Evolutionary conservation across 2,113 vertebrate genomes (phyloP), one percentile per base, ranked within the genome.

Genomic region (Tetraodon nigroviridis): DNA sequence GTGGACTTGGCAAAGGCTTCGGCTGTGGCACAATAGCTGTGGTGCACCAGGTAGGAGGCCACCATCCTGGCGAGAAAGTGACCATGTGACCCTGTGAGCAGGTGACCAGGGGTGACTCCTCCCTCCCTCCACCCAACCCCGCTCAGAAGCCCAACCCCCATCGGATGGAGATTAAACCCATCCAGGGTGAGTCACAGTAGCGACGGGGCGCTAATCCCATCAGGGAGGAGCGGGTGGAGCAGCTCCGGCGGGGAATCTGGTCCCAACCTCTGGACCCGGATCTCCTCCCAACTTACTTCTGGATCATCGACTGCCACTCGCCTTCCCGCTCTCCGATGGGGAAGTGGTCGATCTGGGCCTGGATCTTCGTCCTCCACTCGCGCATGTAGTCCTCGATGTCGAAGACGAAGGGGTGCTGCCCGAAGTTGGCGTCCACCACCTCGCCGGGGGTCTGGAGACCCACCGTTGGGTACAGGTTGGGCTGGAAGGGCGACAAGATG

Each of bases 311-410:
- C 86, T 99, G 96, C 96, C 96, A 99, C 71, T 98, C 96, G 78
- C 95, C 96, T 91, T 98, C 95, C 2, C 94, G 91, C 75, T 97
- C 95, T 67, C 94, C 95, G 40, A 93, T 89, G 0, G 96, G 95
- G 85, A 94, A 99, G 75, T 94, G 91, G 82, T 97, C 95, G 64
- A 99, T 94, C 87, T 98, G 95, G 2, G 93, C 92, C 87, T 98
- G 94, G 75, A 95, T 99, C 88, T 98, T 98, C 53, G 94, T 94
- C 92, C 95, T 94, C 96, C 96, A 99, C 74, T 99, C 96, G 1
- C 95, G 89, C 93, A 98, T 98, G 73, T 99, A 98, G 83, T 99
- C 96, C 89, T 98, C 96, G 46, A 99, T 98, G 81, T 99, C 96
- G 67, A 98, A 99, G 48, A 98, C 95, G 51, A 98, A 99, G 0